Conservation (phyloP, 2,113 vertebrate genomes). For the Nothobranchius kuhntae region DNA sequence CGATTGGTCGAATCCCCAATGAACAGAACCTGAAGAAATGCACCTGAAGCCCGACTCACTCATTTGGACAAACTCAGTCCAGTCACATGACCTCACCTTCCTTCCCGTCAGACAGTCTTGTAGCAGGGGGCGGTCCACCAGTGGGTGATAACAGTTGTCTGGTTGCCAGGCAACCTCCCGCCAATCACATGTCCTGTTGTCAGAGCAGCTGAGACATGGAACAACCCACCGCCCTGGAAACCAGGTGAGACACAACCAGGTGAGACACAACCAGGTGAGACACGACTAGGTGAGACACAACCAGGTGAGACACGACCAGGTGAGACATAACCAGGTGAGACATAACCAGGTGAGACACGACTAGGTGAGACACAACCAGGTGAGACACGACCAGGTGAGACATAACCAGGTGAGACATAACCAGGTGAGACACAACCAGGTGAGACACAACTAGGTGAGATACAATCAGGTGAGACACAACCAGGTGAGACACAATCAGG, state of each 20-base stretch:
- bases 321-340: too few relatives aligned
- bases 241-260: conserved; percentile 5
- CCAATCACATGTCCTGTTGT: conserved; percentile 98
- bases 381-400: too few relatives aligned
- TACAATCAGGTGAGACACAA: too few relatives aligned
- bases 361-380: too few relatives aligned
- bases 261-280: too few relatives aligned
- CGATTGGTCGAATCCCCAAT: conserved; percentile 97
- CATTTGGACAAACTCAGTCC: not conserved
- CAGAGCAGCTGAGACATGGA: conserved; percentile 93
- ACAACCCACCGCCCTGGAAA: conserved; percentile 91
- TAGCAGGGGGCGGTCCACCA: conserved; percentile 79
- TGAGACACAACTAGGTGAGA: too few relatives aligned
- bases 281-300: too few relatives aligned
- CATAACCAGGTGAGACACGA: too few relatives aligned
- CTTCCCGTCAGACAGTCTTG: conserved; percentile 86
- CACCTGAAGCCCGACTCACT: not conserved
- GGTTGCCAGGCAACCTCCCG: conserved; percentile 92
- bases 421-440: too few relatives aligned
- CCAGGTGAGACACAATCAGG: too few relatives aligned
- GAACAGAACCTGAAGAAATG: conserved; percentile 85
- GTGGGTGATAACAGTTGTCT: conserved; percentile 79
- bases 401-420: too few relatives aligned
- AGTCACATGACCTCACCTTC: conserved; percentile 79
- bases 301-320: too few relatives aligned